These are phyloP conservation scores for Peromyscus eremicus DNA, from an alignment of 2,797 vertebrate genomes.

Conservation along the genomic window DNA sequence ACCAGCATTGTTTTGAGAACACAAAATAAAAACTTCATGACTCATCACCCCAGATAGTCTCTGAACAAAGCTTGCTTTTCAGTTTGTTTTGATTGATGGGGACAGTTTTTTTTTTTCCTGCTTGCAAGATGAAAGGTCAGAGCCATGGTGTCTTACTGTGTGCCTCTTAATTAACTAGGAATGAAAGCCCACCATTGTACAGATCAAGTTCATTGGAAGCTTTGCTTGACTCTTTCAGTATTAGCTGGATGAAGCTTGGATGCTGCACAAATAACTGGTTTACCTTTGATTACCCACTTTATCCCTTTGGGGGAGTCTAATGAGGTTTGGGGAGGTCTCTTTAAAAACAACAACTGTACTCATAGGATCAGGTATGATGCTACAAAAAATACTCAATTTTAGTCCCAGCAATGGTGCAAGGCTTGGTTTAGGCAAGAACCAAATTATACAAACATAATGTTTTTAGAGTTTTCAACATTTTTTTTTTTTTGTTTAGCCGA, in stretches of 20 bases:
- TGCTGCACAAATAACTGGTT: constrained; percentile 54
- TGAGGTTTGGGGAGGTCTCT: constrained; percentile 6
- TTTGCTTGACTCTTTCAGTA: constrained; percentile 25
- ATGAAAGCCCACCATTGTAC: constrained; percentile 73
- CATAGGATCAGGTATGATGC: not conserved
- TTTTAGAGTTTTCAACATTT: constrained; percentile 17
- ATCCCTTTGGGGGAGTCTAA: not conserved
- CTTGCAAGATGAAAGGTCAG: constrained; percentile 62
- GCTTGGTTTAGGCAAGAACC: constrained; percentile 13
- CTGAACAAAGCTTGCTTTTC: constrained; percentile 69
- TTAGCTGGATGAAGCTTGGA: constrained; percentile 36
- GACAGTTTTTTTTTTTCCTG: not conserved
- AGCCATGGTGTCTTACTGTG: constrained; percentile 28
- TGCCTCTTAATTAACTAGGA: constrained; percentile 68
- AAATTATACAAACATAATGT: not conserved
- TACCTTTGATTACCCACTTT: constrained; percentile 54
- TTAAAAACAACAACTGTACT: not conserved
- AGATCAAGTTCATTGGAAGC: constrained; percentile 50
- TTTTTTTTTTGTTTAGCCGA: constrained; percentile 43
- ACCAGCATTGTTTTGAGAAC: constrained; percentile 5
- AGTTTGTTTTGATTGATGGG: constrained; percentile 42
- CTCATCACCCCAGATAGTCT: not conserved
- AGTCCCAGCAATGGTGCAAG: constrained; percentile 14
- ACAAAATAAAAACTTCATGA: constrained; percentile 12
- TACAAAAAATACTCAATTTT: constrained; percentile 34